A percentile compares a stretch with the other conserved stretches of the same genome.
phyloP scores from a whole-genome alignment of 2,113 vertebrate species.

The Carassius carassius region DNA sequence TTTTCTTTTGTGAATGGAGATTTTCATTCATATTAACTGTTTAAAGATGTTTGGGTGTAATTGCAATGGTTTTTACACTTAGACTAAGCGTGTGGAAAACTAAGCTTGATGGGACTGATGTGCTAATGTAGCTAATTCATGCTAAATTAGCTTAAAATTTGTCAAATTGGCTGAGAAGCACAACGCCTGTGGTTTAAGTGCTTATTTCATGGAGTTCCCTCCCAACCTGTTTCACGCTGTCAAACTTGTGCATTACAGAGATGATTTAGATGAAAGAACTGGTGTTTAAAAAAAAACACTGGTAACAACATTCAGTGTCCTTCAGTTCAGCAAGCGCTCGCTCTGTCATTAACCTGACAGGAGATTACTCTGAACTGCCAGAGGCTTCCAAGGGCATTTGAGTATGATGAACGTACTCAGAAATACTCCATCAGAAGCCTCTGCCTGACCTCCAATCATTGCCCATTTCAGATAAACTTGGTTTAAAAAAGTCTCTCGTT shows the following conservation, averaged over 20 bases:
- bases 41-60: background rate
- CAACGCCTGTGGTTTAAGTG: background rate
- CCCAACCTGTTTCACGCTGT: background rate
- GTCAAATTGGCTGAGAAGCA: background rate
- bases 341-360: slow-evolving; percentile 28
- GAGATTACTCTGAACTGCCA: slow-evolving; percentile 33
- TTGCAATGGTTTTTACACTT: background rate
- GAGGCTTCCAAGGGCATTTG: background rate
- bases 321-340: background rate
- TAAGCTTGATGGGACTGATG: background rate
- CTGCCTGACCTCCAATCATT: background rate
- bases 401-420: slow-evolving; percentile 16
- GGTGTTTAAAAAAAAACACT: slow-evolving; percentile 20
- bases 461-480: background rate
- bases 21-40: background rate
- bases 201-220: background rate
- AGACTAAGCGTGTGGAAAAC: background rate
- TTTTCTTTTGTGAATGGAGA: background rate
- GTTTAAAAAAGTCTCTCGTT: slow-evolving; percentile 4
- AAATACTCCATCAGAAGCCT: background rate
- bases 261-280: slow-evolving; percentile 25
- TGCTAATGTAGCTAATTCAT: background rate
- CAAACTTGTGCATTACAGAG: slow-evolving; percentile 7
- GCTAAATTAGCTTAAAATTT: background rate
- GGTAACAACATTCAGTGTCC: background rate